A percentile compares a stretch with the other conserved stretches of the same genome.
Conservation (phyloP, 1,140 invertebrate genomes). For the Papilio polytes region DNA sequence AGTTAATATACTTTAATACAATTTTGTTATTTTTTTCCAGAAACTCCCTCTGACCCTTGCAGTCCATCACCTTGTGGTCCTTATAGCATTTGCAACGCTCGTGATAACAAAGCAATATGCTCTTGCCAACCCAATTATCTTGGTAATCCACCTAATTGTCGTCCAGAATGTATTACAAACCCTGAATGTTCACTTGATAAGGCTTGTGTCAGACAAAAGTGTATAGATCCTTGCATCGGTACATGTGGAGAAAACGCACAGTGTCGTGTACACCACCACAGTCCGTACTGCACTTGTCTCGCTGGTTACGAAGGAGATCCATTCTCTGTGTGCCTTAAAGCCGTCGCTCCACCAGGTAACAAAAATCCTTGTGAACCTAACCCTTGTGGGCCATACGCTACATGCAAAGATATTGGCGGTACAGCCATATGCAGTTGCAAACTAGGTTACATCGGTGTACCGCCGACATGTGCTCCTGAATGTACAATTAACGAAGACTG, state of each 20-base stretch:
- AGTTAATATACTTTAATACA: neutral
- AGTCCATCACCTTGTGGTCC: slow-evolving; percentile 86
- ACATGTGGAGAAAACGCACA: slow-evolving; percentile 90
- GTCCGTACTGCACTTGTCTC: slow-evolving; percentile 87
- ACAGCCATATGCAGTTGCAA: slow-evolving; percentile 87
- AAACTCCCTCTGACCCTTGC: slow-evolving; percentile 82
- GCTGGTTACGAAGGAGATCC: slow-evolving; percentile 86
- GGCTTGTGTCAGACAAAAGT: slow-evolving; percentile 87
- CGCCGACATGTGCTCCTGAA: slow-evolving; percentile 87
- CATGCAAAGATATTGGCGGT: slow-evolving; percentile 84
- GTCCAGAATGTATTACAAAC: slow-evolving; percentile 88
- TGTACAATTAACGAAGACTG: slow-evolving; percentile 89
- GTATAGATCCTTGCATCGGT: slow-evolving; percentile 88
- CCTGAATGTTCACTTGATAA: slow-evolving; percentile 87
- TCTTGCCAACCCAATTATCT: slow-evolving; percentile 88
- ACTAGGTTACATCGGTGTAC: slow-evolving; percentile 84
- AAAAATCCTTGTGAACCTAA: slow-evolving; percentile 85
- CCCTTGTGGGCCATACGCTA: slow-evolving; percentile 87
- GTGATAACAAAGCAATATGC: slow-evolving; percentile 87
- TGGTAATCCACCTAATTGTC: slow-evolving; percentile 89
- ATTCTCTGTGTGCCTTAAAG: slow-evolving; percentile 84
- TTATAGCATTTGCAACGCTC: slow-evolving; percentile 87
- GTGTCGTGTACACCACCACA: slow-evolving; percentile 87
- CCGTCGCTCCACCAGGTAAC: slow-evolving; percentile 66
- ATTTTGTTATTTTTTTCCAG: slow-evolving; percentile 56